These are phyloP conservation scores for Morbakka virulenta DNA, from an alignment of 30 jellyfish, hydroid and myxozoan species.

Conservation along the genomic window DNA sequence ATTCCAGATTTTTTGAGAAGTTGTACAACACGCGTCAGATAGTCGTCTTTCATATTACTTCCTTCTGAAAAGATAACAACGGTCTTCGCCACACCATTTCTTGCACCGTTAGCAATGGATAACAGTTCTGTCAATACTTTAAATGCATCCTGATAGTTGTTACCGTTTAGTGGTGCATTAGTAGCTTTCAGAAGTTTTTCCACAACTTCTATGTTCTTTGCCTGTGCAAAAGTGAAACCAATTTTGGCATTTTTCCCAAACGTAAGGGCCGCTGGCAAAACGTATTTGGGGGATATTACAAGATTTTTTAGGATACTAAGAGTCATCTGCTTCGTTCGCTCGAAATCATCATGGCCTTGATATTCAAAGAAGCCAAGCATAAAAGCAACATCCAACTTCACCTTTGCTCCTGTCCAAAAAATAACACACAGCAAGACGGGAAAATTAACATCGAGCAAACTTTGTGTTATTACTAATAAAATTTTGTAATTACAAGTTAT, in stretches of 20 bases:
- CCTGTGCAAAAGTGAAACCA: not conserved
- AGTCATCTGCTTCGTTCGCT: not conserved
- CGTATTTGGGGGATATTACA: not conserved
- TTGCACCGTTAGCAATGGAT: constrained; percentile 23
- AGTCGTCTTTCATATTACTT: not conserved
- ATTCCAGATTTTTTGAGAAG: constrained; percentile 68
- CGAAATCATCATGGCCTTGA: not conserved
- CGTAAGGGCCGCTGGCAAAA: not conserved
- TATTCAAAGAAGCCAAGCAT: not conserved
- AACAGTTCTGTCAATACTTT: not conserved
- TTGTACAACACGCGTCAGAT: not conserved
- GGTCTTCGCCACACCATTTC: constrained; percentile 50
- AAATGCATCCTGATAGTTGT: not conserved
- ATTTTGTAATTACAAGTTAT: no score
- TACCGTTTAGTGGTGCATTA: not conserved
- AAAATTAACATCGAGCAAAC: no score
- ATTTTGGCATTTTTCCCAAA: not conserved
- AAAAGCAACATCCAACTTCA: not conserved
- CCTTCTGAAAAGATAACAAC: constrained; percentile 26
- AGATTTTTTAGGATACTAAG: not conserved
- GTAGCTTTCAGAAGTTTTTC: not conserved
- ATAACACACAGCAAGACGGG: no score
- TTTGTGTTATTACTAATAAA: no score
- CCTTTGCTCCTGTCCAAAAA: no score
- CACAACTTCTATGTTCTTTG: not conserved